phyloP scores from a whole-genome alignment of 1,140 invertebrate species.

The Zaprionus inermis region DNA sequence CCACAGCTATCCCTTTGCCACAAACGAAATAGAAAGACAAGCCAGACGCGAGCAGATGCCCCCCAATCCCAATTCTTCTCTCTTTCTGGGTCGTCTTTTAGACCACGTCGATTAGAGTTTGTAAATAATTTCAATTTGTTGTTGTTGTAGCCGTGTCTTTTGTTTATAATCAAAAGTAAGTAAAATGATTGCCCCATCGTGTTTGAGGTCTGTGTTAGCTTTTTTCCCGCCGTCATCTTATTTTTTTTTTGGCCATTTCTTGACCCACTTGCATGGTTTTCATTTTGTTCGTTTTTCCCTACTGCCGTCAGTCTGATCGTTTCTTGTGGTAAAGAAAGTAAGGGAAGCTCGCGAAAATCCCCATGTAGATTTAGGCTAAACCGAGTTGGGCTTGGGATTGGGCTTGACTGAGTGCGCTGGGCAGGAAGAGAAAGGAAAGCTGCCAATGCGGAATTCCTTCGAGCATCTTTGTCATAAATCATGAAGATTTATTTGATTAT shows the following conservation, averaged over 20 bases:
- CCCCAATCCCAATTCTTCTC: neutral
- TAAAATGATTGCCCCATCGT: conserved; percentile 78
- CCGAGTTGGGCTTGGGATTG: neutral
- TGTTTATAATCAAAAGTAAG: conserved; percentile 82
- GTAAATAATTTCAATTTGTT: conserved; percentile 52
- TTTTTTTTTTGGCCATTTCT: conserved; percentile 39
- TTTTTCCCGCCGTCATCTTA: neutral
- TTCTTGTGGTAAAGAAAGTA: conserved; percentile 69
- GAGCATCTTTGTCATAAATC: conserved; percentile 4
- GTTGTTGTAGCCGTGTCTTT: conserved; percentile 32
- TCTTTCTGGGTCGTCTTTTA: conserved; percentile 44
- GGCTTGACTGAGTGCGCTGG: neutral
- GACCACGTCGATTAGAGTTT: conserved; percentile 31
- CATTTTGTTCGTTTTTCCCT: conserved; percentile 39
- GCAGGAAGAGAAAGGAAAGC: neutral
- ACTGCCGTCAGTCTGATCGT: conserved; percentile 1
- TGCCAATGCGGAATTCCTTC: neutral
- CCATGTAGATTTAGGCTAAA: neutral
- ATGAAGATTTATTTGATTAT: neutral
- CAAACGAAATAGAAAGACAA: conserved; percentile 58
- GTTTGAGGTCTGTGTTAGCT: conserved; percentile 62
- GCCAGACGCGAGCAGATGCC: conserved; percentile 15
- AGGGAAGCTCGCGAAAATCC: conserved; percentile 36
- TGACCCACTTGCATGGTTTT: conserved; percentile 68
- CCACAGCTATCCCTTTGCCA: conserved; percentile 22